Base-by-base conservation (phyloP, 2,797 vertebrate species). In the Pantherophis vulpinus region DNA sequence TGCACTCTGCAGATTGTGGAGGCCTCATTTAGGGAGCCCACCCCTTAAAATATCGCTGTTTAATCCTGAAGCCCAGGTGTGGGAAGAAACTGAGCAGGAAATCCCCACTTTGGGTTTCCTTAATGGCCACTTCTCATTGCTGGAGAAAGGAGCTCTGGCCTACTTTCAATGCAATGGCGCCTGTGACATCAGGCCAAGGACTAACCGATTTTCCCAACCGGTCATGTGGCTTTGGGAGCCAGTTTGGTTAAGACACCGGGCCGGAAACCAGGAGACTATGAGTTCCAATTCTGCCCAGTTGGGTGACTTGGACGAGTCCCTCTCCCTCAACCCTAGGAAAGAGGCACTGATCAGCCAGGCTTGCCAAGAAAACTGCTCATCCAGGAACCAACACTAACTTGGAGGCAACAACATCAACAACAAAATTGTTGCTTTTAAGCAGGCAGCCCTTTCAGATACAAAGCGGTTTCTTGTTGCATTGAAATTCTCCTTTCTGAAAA, bases 111-210 rank as follows among this genome's bases (percentile, higher is more conserved):
- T 2, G 6, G 25, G 54, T 9, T 29, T 51, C 14, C 2, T 32
- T 2, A 27, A 66, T 18, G 3, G 4, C 12, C 0, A 2, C 29
- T 47, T 59, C 11, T 0, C 42, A 12, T 1, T 7, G 20, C 4
- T 27, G 58, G 32, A 9, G 37, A 60, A 11, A 16, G 16, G 20
- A n/a, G n/a, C 8, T 8, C 37, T 13, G n/a, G 54, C 58, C 79
- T 61, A 32, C 16, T 61, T 63, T n/a, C 13, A 23, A 25, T 9
- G 37, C 23, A 16, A 20, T 79, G 70, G n/a, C 3, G 8, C 16
- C 37, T 79, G 1, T 79, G 70, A 20, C 8, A 1, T 16, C 63
- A 70, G 13, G 70, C 32, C 74, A 20, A 23, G 37, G 70, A 32
- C 8, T 20, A 42, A 20, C 42, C 42, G 42, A 42, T 42, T 42